phyloP scores from a whole-genome alignment of 2,797 vertebrate species.

The Propithecus deckenii region DNA sequence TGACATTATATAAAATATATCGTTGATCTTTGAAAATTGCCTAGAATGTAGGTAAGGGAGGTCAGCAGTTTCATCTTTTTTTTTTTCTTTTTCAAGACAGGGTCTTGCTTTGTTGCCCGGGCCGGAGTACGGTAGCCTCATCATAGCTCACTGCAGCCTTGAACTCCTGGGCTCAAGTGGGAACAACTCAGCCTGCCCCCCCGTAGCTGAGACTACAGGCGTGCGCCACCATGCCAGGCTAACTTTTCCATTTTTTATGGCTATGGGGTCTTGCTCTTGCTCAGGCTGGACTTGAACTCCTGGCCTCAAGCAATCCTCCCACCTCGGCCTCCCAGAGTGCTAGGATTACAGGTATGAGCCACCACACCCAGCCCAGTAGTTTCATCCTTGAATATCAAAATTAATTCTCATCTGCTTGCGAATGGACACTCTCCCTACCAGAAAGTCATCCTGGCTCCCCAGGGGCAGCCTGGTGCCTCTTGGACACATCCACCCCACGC shows the following conservation, averaged over 20 bases:
- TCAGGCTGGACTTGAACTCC: neutral
- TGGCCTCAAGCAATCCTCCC: neutral
- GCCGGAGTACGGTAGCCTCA: neutral
- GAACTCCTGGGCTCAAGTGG: neutral
- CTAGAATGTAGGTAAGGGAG: neutral
- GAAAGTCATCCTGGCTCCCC: neutral
- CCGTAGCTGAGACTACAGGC: neutral
- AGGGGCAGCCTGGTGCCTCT: neutral
- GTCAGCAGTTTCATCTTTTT: neutral
- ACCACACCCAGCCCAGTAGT: neutral
- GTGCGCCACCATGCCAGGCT: neutral
- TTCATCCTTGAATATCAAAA: neutral
- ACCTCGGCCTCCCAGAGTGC: neutral
- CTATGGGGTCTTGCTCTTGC: neutral
- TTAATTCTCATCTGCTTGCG: neutral
- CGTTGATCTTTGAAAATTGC: neutral
- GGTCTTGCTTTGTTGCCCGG: neutral
- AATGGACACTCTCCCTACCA: neutral
- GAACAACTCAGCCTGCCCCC: neutral
- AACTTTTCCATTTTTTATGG: neutral
- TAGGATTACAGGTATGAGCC: neutral
- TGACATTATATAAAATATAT: neutral
- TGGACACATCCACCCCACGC: rapidly evolving
- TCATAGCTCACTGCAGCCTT: neutral
- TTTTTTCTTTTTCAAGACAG: neutral